Percentiles rank a stretch among this genome's conserved stretches.
phyloP scores from a whole-genome alignment of 2,797 vertebrate species.

The Anguilla pacifica region DNA sequence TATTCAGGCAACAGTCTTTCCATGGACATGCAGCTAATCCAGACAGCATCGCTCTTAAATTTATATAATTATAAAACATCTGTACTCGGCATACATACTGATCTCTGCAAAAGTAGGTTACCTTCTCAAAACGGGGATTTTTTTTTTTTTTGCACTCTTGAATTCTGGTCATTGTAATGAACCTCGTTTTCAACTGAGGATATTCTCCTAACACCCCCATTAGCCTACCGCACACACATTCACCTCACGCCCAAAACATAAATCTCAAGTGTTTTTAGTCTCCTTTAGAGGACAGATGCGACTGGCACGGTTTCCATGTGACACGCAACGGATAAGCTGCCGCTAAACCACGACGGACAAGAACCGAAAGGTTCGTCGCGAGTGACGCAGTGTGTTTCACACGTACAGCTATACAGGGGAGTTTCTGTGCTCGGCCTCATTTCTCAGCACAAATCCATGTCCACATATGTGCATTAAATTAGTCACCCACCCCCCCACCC shows the following conservation, averaged over 20 bases:
- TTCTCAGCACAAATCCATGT: background rate
- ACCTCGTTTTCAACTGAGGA: background rate
- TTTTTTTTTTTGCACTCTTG: background rate
- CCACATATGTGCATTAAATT: background rate
- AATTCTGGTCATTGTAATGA: background rate
- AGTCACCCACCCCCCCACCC: constrained; percentile 26
- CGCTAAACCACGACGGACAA: background rate
- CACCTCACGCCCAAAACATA: background rate
- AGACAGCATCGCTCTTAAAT: background rate
- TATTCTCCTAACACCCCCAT: background rate
- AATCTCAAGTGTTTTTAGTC: background rate
- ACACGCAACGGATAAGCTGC: background rate
- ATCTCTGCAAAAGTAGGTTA: background rate
- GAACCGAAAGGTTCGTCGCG: background rate
- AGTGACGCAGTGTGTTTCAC: background rate
- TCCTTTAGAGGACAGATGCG: too few relatives aligned
- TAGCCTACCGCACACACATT: background rate
- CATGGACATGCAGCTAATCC: background rate
- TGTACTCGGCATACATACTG: background rate
- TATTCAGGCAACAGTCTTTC: background rate
- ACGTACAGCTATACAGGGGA: background rate
- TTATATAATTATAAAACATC: background rate
- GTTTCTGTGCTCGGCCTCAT: background rate
- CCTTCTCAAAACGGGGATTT: background rate
- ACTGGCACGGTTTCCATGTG: too few relatives aligned